Evolutionary conservation across 1,140 invertebrate species (phyloP), one percentile per base, ranked within the genome.

Genomic region (Brachionus asplanchnoidis): DNA sequence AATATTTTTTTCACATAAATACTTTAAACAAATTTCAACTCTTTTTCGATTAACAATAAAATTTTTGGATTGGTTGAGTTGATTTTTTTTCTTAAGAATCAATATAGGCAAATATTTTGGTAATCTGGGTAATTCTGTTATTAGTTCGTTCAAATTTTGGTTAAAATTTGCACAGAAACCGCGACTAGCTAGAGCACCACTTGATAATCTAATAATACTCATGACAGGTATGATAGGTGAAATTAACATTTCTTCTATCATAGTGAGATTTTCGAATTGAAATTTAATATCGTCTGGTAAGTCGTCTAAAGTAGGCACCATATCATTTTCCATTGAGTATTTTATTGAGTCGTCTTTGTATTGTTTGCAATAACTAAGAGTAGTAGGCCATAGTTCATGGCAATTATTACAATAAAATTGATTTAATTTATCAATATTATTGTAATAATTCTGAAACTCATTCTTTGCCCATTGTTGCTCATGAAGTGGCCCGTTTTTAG

Each of bases 221-320:
- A 66, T 66, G 20, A 66, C 26, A 23, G 60, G 60, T 9, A 66
- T 20, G 3, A 66, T 66, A 66, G 60, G 60, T 23, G 60, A 17
- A 66, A 66, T 66, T 66, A 66, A 3, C 60, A 66, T 66, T 66
- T 66, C 60, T 26, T 66, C 60, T 23, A 66, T 66, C 60, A 66
- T 66, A 23, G 60, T 66, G 3, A 66, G 11, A 2, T 26, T 23
- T 66, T 66, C 60, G 11, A 66, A 66, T 2, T 23, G 26, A 66
- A 26, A 4, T 26, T 66, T 66, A 66, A 66, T 26, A 3, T 9
- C 7, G 26, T 66, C 60, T 20, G 60, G 60, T 66, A 66, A 66
- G 26, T 66, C 60, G 3, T 26, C 60, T 2, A 66, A 20, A 23
- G 4, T 11, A 3, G 60, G 60, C n/a, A 66, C 60, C 60, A 66